Evolutionary conservation across 2,113 vertebrate species (phyloP).

Genomic region (Tursiops truncatus): DNA sequence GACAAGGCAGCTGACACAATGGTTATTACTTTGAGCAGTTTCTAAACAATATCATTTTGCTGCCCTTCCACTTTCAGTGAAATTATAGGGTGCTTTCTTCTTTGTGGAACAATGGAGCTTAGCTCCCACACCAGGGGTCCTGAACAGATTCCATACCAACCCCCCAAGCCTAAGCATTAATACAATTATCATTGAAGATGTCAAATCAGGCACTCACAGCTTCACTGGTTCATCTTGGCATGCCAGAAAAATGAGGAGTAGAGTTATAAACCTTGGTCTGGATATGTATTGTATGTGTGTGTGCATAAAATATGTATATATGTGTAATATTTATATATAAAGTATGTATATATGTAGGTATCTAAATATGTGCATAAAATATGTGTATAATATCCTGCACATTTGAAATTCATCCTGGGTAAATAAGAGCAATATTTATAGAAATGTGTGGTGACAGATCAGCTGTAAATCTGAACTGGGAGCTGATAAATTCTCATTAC

Average conservation of each 20-base stretch:
- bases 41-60: slow-evolving; percentile 82
- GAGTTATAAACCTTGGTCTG: slow-evolving; percentile 43
- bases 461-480: slow-evolving; percentile 67
- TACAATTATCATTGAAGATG: slow-evolving; percentile 75
- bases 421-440: slow-evolving; percentile 74
- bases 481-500: slow-evolving; percentile 81
- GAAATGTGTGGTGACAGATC: slow-evolving; percentile 63
- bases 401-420: slow-evolving; percentile 71
- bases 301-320: not conserved
- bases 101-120: slow-evolving; percentile 78
- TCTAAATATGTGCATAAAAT: not conserved
- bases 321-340: not conserved
- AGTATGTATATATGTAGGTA: not conserved
- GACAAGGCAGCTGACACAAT: slow-evolving; percentile 75
- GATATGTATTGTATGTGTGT: slow-evolving; percentile 33
- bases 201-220: slow-evolving; percentile 43
- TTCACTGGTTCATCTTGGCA: slow-evolving; percentile 36
- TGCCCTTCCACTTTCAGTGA: slow-evolving; percentile 79
- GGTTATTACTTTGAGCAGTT: slow-evolving; percentile 79
- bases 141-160: slow-evolving; percentile 53
- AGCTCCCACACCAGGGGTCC: slow-evolving; percentile 46
- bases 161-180: slow-evolving; percentile 59
- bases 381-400: slow-evolving; percentile 41
- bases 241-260: slow-evolving; percentile 15
- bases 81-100: slow-evolving; percentile 83